Evolutionary conservation across 2,113 vertebrate species (phyloP), one percentile per base, ranked within the genome.

Genomic region (Lampris megalopsis): DNA sequence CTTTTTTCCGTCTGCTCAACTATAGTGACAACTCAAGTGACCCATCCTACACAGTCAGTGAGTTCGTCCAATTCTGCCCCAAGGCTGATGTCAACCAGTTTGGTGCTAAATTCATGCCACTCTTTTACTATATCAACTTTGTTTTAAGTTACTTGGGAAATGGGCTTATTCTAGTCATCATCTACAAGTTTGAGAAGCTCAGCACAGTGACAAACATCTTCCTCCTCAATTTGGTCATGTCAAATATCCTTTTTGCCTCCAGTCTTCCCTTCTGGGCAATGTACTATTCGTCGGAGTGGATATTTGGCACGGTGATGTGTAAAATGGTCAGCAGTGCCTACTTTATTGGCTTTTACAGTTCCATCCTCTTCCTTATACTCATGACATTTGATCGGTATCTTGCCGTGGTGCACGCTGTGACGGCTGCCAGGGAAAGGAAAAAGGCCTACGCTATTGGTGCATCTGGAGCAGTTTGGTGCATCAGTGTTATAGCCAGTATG

Each of bases 321-420:
- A 95, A 95, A 79, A 13, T 93, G 5, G 89, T 94, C 66, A 91
- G 90, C 63, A 90, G 91, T 2, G 80, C 91, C 36, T 95, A 94
- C 73, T 91, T 88, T 0, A 76, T 94, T 0, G 93, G 94, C 38
- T 95, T 94, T 87, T 93, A 94, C 89, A 95, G 94, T 82, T 94
- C 94, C 77, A 92, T 95, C 76, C 92, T 95, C 35, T 94, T 95
- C 88, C 91, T 95, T 56, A 94, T 93, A 0, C 90, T 95, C 40
- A 94, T 95, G 92, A 95, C 94, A 0, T 90, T 94, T 8, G 94
- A 95, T 79, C 88, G 94, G 10, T 95, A 95, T 81, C 90, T 95
- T 0, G 93, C 89, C 0, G 93, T 95, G 70, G 94, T 95, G 35
- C 93, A 95, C 1, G 92, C 94, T 0, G 77, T 94, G 70, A 58